These are phyloP conservation scores for Xiphorhynchus elegans DNA, from an alignment of 2,113 vertebrate genomes.

Conservation along the genomic window DNA sequence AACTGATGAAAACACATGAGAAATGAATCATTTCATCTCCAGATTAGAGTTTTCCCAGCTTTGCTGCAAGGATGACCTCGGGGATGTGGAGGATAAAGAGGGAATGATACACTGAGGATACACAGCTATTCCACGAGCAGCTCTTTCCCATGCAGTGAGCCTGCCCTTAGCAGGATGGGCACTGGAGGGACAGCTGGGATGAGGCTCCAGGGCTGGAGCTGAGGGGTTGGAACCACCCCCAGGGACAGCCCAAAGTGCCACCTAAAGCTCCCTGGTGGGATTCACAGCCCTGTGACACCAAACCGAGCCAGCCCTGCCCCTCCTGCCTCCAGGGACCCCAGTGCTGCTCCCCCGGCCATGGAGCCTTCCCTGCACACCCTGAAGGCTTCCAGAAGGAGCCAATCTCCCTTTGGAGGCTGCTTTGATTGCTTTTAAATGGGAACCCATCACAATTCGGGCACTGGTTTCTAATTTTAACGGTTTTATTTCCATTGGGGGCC, in stretches of 20 bases:
- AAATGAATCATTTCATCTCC: background rate
- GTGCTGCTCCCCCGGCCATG: background rate
- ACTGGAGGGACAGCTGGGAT: background rate
- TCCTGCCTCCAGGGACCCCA: background rate
- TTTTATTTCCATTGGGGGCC: conserved; percentile 19
- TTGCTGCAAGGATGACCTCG: background rate
- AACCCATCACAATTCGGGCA: background rate
- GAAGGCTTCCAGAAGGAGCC: background rate
- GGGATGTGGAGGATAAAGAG: background rate
- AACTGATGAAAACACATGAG: background rate
- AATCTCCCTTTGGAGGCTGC: background rate
- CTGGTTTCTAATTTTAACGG: conserved; percentile 1
- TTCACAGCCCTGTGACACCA: background rate
- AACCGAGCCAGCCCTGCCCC: background rate
- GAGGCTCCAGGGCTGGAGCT: background rate
- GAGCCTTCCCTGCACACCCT: background rate
- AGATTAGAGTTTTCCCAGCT: background rate
- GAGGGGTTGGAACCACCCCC: background rate
- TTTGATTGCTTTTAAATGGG: background rate
- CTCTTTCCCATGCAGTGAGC: rapidly evolving
- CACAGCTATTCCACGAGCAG: rapidly evolving
- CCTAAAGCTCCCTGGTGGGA: background rate
- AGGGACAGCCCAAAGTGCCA: background rate
- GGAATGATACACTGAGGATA: background rate
- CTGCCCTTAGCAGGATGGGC: background rate